Evolutionary conservation across 2,113 vertebrate species (phyloP).

Genomic region (Macaca fascicularis): DNA sequence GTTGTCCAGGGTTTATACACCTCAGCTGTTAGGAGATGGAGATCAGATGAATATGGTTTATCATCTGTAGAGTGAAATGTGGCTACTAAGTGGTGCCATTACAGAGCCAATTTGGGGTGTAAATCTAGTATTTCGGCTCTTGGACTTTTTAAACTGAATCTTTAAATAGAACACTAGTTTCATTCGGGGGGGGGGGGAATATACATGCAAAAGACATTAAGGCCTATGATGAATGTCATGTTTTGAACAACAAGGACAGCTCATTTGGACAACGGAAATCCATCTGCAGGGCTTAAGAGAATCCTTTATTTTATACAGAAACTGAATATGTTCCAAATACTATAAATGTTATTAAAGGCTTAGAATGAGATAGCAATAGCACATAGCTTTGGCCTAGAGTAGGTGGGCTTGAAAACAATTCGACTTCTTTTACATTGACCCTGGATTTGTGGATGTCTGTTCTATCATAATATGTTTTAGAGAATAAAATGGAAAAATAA

Average conservation of each 20-base stretch:
- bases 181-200: not conserved
- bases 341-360: not conserved
- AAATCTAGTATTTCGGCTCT: not conserved
- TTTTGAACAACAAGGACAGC: not conserved
- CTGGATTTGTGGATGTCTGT: not conserved
- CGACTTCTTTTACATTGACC: not conserved
- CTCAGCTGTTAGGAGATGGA: not conserved
- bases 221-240: not conserved
- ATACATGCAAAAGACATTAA: not conserved
- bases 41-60: not conserved
- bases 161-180: not conserved
- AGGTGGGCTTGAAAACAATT: not conserved
- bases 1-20: too few species aligned
- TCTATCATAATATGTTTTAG: not conserved
- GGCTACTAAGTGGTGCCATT: not conserved
- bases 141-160: not conserved
- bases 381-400: not conserved
- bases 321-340: not conserved
- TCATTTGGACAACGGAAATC: not conserved
- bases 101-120: not conserved
- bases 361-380: not conserved
- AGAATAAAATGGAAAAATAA: not conserved
- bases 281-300: not conserved
- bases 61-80: not conserved
- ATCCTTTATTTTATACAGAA: slow-evolving; percentile 46